Percentiles rank a stretch among this genome's conserved stretches.
These are phyloP conservation scores for Uloborus plumipes DNA, from an alignment of 2,888 invertebrate species.

Conservation along the genomic window DNA sequence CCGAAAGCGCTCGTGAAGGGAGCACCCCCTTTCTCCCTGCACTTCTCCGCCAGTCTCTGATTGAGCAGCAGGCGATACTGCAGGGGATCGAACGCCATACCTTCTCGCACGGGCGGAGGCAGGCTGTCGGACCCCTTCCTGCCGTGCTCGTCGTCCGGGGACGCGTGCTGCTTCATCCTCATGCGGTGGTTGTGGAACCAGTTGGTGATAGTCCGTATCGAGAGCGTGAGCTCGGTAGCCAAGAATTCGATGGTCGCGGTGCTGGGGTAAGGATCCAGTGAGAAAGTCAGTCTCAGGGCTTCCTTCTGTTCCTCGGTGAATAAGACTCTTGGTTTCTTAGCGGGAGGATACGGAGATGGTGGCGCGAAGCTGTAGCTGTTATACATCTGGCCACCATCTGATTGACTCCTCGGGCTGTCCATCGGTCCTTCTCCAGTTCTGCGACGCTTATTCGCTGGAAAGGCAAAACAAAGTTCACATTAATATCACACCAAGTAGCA, in stretches of 20 bases:
- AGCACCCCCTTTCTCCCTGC: constrained; percentile 50
- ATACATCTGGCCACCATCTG: constrained; percentile 62
- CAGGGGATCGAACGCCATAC: constrained; percentile 82
- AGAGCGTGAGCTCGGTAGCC: constrained; percentile 89
- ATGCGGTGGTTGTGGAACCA: constrained; percentile 99
- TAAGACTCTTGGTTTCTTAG: constrained; percentile 91
- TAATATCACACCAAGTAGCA: too few relatives aligned
- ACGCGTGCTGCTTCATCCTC: constrained; percentile 88
- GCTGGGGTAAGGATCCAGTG: constrained; percentile 96
- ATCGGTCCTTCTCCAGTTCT: constrained; percentile 71
- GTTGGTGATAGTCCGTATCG: constrained; percentile 96
- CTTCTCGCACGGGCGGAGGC: constrained; percentile 53
- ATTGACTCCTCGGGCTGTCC: constrained; percentile 66
- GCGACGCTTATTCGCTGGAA: constrained; percentile 85
- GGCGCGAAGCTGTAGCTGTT: constrained; percentile 63
- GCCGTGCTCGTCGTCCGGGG: constrained; percentile 56
- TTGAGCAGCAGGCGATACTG: constrained; percentile 90
- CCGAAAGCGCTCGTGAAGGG: constrained; percentile 38
- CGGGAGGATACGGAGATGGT: constrained; percentile 75
- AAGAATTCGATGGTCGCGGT: constrained; percentile 96
- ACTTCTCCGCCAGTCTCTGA: constrained; percentile 83
- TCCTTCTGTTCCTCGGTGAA: constrained; percentile 99
- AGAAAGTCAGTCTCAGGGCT: constrained; percentile 92
- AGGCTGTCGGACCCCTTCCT: constrained; percentile 32
- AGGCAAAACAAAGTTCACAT: constrained; percentile 11